These are phyloP conservation scores for Cyclura pinguis DNA, from an alignment of 2,797 vertebrate genomes.

Conservation along the genomic window DNA sequence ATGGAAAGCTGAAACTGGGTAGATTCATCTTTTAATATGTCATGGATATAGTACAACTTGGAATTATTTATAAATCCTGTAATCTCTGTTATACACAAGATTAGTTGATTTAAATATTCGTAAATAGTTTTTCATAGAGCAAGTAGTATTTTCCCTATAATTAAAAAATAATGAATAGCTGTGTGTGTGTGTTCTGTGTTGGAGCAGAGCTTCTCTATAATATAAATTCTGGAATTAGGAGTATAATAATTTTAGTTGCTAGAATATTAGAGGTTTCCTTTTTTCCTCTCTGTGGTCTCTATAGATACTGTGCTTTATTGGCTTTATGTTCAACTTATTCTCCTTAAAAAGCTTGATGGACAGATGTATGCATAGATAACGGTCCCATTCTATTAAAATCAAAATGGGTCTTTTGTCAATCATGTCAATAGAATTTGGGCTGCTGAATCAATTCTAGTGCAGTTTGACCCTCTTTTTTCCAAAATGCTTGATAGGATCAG, in stretches of 20 bases:
- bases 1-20: not conserved
- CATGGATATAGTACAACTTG: not conserved
- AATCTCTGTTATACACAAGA: not conserved
- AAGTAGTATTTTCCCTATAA: too few relatives aligned
- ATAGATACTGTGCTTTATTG: not conserved
- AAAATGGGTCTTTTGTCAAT: slow-evolving; percentile 1
- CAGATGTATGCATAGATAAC: slow-evolving; percentile 8
- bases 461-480: too few relatives aligned
- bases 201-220: not conserved
- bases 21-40: not conserved
- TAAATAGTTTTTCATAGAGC: not conserved
- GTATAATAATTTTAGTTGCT: not conserved
- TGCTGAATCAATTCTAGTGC: not conserved
- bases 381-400: not conserved
- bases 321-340: not conserved
- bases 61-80: not conserved
- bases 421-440: not conserved
- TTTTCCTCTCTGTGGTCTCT: not conserved
- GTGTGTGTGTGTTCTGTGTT: not conserved
- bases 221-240: not conserved
- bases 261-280: not conserved
- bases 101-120: not conserved
- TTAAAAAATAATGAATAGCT: too few relatives aligned
- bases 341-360: not conserved
- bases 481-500: too few relatives aligned